Percentiles rank a stretch among this genome's conserved stretches.
phyloP scores from a whole-genome alignment of 2,797 vertebrate species.

The Pogoniulus pusillus region DNA sequence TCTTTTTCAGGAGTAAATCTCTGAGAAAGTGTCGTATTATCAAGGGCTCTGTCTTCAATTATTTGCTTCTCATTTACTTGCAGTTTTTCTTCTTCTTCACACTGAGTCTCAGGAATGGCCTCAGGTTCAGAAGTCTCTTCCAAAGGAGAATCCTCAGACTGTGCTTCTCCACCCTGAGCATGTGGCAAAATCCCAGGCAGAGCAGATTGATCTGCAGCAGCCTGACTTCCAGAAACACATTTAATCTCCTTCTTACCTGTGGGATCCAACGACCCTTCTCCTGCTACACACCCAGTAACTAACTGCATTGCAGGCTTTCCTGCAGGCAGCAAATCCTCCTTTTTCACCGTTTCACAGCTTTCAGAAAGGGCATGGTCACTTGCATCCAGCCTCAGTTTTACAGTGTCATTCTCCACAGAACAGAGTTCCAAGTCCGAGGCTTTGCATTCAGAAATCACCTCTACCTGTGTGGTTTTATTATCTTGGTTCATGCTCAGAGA shows the following conservation, averaged over 20 bases:
- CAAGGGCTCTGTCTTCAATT: conserved; percentile 51
- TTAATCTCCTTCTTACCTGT: background rate
- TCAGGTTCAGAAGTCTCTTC: conserved; percentile 62
- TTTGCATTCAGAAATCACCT: conserved; percentile 40
- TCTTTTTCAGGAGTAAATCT: conserved; percentile 53
- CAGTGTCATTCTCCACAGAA: background rate
- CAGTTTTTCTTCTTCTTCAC: conserved; percentile 47
- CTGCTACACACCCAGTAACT: background rate
- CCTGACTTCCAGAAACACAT: conserved; percentile 64
- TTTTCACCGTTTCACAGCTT: conserved; percentile 20
- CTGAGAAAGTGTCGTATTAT: conserved; percentile 75
- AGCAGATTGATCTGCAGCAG: conserved; percentile 37
- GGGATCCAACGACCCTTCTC: conserved; percentile 15
- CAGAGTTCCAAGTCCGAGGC: conserved; percentile 6
- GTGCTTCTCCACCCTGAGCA: conserved; percentile 49
- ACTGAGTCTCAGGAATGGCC: conserved; percentile 73
- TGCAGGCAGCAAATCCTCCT: background rate
- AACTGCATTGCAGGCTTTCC: background rate
- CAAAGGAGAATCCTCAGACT: conserved; percentile 39
- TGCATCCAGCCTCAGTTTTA: background rate
- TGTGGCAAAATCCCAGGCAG: conserved; percentile 48
- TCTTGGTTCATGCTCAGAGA: conserved; percentile 72
- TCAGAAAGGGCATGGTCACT: conserved; percentile 2
- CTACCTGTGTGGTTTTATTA: conserved; percentile 83
- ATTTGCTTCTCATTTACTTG: background rate